These are phyloP conservation scores for Bombus confusus DNA, from an alignment of 1,140 invertebrate species.

Conservation along the genomic window DNA sequence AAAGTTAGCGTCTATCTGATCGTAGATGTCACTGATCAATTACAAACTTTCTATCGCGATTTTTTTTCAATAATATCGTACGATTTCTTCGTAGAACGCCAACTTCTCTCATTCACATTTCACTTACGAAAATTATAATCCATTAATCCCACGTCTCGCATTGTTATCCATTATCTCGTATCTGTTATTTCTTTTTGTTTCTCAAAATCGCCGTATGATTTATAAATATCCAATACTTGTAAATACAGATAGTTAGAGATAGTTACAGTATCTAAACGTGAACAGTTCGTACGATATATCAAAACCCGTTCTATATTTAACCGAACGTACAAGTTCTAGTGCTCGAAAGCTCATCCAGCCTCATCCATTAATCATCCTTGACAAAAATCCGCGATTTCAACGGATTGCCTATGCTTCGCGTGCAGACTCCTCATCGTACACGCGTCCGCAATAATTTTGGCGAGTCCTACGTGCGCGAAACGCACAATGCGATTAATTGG, in stretches of 20 bases:
- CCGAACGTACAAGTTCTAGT: neutral
- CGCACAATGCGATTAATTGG: conserved; percentile 47
- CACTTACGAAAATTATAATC: neutral
- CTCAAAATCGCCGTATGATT: neutral
- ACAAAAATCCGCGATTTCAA: conserved; percentile 14
- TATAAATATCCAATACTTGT: neutral
- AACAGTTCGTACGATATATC: conserved; percentile 19
- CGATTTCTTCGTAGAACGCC: neutral
- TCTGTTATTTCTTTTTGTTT: neutral
- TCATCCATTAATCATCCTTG: neutral
- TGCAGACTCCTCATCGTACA: neutral
- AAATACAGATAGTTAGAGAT: neutral
- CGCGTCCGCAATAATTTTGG: conserved; percentile 24
- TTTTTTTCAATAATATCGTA: neutral
- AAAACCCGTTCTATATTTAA: conserved; percentile 21
- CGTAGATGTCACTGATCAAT: no score
- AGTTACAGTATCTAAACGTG: neutral
- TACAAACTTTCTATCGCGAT: neutral
- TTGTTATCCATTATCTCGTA: neutral
- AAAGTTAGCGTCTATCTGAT: neutral
- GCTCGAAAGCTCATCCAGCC: conserved; percentile 6
- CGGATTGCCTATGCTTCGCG: conserved; percentile 1
- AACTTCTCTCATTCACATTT: neutral
- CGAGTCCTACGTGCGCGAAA: conserved; percentile 12
- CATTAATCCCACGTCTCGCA: neutral